Evolutionary conservation across 2,113 vertebrate genomes (phyloP), one percentile per base, ranked within the genome.

Genomic region (Thunnus maccoyii): DNA sequence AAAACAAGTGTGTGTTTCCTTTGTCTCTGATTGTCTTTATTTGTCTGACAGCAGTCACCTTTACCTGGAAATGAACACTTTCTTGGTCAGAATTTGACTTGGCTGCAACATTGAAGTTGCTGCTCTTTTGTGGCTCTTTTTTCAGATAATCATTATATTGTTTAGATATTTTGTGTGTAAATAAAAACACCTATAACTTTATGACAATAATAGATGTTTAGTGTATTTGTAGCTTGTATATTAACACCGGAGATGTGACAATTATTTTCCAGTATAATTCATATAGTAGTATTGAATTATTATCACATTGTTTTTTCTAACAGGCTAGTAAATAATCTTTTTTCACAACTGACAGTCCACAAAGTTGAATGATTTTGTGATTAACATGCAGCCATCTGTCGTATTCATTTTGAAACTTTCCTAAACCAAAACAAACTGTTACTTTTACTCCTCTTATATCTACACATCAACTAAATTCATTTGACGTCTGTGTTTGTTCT

Each of bases 151-250:
- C 2, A 47, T 51, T 30, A 4, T 17, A 20, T 6, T 41, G 36
- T 18, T 70, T 12, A 27, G 15, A 64, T 76, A 15, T 68, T 63
- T 68, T 70, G 9, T 78, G 1, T 50, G 5, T 68, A 60, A 73
- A 66, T 47, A 58, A 55, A 79, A 65, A 69, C 6, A 80, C 3
- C 2, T 62, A 5, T 41, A 41, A 11, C 10, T 47, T 51, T 4
- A 46, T 47, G 46, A 55, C 17, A 78, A 32, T 30, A 65, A 62
- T 48, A 16, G 3, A 11, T 22, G 17, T 65, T 32, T 22, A 22
- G 16, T 47, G 6, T 54, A 72, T 63, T 4, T 57, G 7, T 12
- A 22, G 7, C 18, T 16, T 70, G 9, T 10, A 68, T 72, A 72
- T 60, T 63, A 15, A 61, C 57, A 55, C 44, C 14, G 9, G 11